Conservation (phyloP, 2,113 vertebrate species). For the Malurus elegans region DNA sequence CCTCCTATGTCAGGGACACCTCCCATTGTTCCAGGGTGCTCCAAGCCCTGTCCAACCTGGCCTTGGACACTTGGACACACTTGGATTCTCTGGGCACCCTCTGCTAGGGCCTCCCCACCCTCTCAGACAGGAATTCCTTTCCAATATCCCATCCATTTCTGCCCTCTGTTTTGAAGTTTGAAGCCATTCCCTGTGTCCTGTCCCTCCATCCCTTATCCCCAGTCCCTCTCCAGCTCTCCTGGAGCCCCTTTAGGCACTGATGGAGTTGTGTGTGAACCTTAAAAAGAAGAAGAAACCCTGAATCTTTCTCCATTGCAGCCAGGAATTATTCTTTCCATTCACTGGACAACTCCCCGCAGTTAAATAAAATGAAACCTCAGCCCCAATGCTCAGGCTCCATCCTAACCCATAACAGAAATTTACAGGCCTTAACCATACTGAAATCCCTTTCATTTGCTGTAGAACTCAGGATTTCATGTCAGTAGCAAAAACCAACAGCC, state of each 20-base stretch:
- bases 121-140: fast-evolving
- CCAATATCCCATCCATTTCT: fast-evolving
- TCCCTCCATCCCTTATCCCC: not conserved
- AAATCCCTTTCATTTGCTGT: not conserved
- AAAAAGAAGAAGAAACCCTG: not conserved
- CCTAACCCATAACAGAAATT: not conserved
- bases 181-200: not conserved
- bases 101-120: not conserved
- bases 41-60: fast-evolving
- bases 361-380: not conserved
- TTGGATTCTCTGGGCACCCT: not conserved
- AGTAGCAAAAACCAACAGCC: not conserved
- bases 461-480: not conserved
- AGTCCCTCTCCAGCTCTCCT: not conserved
- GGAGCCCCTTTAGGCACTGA: not conserved
- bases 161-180: not conserved
- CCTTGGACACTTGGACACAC: not conserved
- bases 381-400: not conserved
- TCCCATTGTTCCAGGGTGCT: fast-evolving
- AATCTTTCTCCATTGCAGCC: not conserved
- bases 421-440: not conserved
- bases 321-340: not conserved
- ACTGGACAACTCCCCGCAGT: not conserved
- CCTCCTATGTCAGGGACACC: not conserved
- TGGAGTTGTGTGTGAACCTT: not conserved